Percentiles rank a stretch among this genome's conserved stretches.
These are phyloP conservation scores for Alosa sapidissima DNA, from an alignment of 2,797 vertebrate genomes.

Conservation along the genomic window DNA sequence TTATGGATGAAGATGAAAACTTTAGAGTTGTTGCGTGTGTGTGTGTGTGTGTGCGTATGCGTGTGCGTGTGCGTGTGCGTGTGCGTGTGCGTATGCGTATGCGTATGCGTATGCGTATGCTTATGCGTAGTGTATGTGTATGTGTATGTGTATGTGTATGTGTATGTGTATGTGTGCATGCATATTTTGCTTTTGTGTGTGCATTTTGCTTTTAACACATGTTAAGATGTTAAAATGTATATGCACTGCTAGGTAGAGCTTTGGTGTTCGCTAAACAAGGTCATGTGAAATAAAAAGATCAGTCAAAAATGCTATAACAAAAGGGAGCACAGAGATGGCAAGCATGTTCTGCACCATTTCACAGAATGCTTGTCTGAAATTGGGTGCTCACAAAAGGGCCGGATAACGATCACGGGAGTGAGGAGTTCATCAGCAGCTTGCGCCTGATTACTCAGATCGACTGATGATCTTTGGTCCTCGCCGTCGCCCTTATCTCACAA, in stretches of 20 bases:
- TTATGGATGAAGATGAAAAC: not conserved
- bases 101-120: not conserved
- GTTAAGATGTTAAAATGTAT: no score
- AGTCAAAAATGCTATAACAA: not conserved
- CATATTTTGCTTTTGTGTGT: not conserved
- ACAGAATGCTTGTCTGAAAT: not conserved
- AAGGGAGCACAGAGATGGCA: not conserved
- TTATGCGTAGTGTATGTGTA: no score
- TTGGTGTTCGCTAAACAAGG: not conserved
- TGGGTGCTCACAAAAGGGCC: not conserved
- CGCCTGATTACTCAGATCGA: slow-evolving; percentile 1
- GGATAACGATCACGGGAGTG: not conserved
- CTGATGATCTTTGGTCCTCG: slow-evolving; percentile 12
- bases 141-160: not conserved
- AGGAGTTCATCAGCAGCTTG: slow-evolving; percentile 1
- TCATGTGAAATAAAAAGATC: not conserved
- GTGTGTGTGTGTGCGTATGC: not conserved
- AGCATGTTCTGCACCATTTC: not conserved
- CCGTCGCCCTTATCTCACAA: not conserved
- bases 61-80: not conserved
- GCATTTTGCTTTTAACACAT: no score
- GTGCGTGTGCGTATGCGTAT: not conserved
- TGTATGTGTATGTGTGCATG: not conserved
- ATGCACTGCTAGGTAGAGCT: not conserved
- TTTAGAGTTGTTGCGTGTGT: not conserved